Percentiles rank a stretch among this genome's conserved stretches.
Conservation (phyloP, 2,113 vertebrate genomes). For the Rattus rattus region DNA sequence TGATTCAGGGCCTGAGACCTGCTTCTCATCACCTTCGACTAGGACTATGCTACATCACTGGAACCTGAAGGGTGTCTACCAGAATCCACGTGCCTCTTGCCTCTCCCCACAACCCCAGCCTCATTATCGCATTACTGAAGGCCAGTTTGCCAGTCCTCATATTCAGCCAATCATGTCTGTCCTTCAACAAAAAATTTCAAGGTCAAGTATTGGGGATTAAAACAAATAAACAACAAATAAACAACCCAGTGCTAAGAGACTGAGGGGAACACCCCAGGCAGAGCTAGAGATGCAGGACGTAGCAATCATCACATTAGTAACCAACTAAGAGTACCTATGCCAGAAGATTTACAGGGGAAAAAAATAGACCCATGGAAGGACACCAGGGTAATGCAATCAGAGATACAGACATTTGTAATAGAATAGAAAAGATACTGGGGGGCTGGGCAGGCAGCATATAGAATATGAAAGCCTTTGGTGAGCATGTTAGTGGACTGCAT, state of each 20-base stretch:
- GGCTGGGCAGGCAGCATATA: rapidly evolving
- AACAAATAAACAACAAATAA: background rate
- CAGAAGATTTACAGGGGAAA: background rate
- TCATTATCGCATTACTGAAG: background rate
- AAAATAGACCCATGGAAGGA: background rate
- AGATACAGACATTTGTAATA: background rate
- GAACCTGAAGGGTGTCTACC: background rate
- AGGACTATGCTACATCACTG: background rate
- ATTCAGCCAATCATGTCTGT: background rate
- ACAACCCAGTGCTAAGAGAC: background rate
- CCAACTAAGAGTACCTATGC: too few relatives aligned
- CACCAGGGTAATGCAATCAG: background rate
- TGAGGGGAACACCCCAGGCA: background rate
- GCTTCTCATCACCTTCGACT: background rate
- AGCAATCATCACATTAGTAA: background rate
- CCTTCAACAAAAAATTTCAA: background rate
- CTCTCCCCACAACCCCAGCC: background rate
- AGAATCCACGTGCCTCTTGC: too few relatives aligned
- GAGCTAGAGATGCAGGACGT: background rate
- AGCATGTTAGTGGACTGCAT: background rate
- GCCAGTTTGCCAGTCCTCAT: background rate
- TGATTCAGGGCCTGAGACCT: background rate
- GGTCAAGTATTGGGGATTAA: background rate
- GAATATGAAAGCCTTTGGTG: background rate
- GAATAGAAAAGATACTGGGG: background rate